A percentile compares a stretch with the other conserved stretches of the same genome.
These are phyloP conservation scores for Caerostris darwini DNA, from an alignment of 1,140 invertebrate species.

Conservation along the genomic window DNA sequence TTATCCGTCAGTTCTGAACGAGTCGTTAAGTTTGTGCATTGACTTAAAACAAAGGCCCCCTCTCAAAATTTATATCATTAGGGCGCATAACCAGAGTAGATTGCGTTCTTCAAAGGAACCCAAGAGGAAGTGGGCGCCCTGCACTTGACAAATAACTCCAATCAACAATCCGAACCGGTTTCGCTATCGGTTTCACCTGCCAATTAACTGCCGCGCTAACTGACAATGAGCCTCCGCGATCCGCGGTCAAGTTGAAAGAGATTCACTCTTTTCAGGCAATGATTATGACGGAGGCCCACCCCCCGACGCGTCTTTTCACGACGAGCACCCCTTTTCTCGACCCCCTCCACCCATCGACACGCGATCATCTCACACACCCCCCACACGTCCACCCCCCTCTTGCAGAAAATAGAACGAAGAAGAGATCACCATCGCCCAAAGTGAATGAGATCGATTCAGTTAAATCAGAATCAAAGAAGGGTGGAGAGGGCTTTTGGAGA, in stretches of 20 bases:
- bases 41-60: not conserved
- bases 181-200: conserved; percentile 20
- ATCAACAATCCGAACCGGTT: conserved; percentile 24
- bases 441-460: conserved; percentile 46
- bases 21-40: too few species aligned
- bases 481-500: not conserved
- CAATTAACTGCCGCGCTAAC: conserved; percentile 46
- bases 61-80: not conserved
- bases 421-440: conserved; percentile 62
- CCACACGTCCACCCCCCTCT: too few species aligned
- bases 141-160: conserved; percentile 39
- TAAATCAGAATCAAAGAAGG: conserved; percentile 73
- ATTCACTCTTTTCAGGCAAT: conserved; percentile 65
- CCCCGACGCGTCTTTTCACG: not conserved
- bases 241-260: conserved; percentile 67
- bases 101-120: not conserved
- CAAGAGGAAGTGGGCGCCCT: not conserved
- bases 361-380: conserved; percentile 44
- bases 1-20: too few species aligned
- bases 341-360: not conserved
- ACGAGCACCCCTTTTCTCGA: conserved; percentile 19
- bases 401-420: not conserved
- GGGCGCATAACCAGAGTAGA: not conserved
- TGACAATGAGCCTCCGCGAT: not conserved
- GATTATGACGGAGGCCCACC: conserved; percentile 49